phyloP scores from a whole-genome alignment of 2,888 invertebrate species.

The Eudemis profundana region DNA sequence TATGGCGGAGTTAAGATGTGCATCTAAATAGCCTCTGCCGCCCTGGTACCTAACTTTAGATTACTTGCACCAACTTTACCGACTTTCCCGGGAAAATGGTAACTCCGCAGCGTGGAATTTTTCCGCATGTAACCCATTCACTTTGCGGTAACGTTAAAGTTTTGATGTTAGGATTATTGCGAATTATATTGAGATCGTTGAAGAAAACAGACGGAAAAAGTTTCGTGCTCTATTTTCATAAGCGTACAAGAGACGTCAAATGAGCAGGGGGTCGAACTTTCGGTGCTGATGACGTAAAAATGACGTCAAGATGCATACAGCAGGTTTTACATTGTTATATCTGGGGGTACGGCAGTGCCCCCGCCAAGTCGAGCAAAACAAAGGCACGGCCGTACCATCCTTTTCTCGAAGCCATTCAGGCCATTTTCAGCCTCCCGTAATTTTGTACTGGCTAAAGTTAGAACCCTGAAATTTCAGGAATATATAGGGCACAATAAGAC shows the following conservation, averaged over 20 bases:
- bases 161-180: constrained; percentile 58
- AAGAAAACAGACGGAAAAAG: background rate
- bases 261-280: too few relatives aligned
- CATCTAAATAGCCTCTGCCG: constrained; percentile 84
- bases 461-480: too few relatives aligned
- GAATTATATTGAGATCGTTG: constrained; percentile 35
- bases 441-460: too few relatives aligned
- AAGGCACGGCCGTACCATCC: too few relatives aligned
- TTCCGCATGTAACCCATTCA: constrained; percentile 75
- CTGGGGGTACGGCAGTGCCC: too few relatives aligned
- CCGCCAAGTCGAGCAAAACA: too few relatives aligned
- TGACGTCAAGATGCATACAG: too few relatives aligned
- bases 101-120: constrained; percentile 65
- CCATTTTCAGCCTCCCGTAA: too few relatives aligned
- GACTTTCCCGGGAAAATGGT: constrained; percentile 67
- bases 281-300: too few relatives aligned
- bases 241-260: background rate
- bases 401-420: too few relatives aligned
- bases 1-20: constrained; percentile 84
- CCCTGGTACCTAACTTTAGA: constrained; percentile 83
- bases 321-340: too few relatives aligned
- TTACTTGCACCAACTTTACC: constrained; percentile 83
- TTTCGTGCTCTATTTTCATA: constrained; percentile 4
- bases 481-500: too few relatives aligned
- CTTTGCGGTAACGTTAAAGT: constrained; percentile 72